phyloP scores from a whole-genome alignment of 2,113 vertebrate species.

The Melanostigma gelatinosum region DNA sequence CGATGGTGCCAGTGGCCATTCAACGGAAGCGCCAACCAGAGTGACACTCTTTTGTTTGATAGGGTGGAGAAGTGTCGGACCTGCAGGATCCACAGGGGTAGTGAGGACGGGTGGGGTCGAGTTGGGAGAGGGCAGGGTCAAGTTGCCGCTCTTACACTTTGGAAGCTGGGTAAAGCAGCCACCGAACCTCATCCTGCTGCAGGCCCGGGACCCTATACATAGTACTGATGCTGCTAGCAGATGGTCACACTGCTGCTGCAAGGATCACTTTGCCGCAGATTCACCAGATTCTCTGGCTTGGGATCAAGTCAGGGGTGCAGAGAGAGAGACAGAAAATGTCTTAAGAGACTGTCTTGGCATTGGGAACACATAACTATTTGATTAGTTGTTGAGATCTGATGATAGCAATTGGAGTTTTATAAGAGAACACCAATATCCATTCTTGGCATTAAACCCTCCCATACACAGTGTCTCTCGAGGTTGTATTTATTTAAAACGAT shows the following conservation, averaged over 20 bases:
- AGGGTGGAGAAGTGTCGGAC: background rate
- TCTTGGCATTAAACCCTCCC: conserved; percentile 18
- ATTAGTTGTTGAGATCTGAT: conserved; percentile 44
- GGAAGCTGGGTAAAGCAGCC: conserved; percentile 57
- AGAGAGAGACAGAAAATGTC: conserved; percentile 55
- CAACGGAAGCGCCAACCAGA: background rate
- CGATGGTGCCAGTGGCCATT: background rate
- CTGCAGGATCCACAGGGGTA: conserved; percentile 6
- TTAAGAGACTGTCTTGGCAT: conserved; percentile 37
- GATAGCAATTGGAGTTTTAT: conserved; percentile 35
- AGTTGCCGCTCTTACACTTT: conserved; percentile 70
- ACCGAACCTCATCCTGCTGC: conserved; percentile 67
- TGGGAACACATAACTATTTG: conserved; percentile 12
- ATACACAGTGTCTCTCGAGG: background rate
- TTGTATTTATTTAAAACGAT: conserved; percentile 50
- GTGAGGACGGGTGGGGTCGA: conserved; percentile 33
- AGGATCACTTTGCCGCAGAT: conserved; percentile 83
- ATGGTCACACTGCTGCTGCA: conserved; percentile 80
- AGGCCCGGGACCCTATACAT: conserved; percentile 83
- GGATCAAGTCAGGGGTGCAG: conserved; percentile 66
- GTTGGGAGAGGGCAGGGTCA: conserved; percentile 67
- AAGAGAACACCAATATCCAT: conserved; percentile 2
- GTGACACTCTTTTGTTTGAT: conserved; percentile 5
- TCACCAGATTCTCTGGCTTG: conserved; percentile 77
- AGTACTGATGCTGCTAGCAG: conserved; percentile 84